Evolutionary conservation across 2,888 invertebrate genomes (phyloP).

Genomic region (Xanthia togata): DNA sequence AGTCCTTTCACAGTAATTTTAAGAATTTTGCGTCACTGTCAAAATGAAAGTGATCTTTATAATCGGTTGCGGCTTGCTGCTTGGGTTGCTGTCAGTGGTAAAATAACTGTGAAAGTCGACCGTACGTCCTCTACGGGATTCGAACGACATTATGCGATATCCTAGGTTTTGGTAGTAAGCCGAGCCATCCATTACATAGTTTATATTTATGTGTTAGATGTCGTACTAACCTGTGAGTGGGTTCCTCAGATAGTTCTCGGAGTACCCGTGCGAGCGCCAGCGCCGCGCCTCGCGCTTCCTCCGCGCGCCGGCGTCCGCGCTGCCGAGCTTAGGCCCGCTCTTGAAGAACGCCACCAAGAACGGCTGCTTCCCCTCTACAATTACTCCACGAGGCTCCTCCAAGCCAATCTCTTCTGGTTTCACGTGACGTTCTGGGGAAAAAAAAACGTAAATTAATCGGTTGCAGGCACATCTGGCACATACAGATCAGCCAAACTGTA

Average conservation of each 20-base stretch:
- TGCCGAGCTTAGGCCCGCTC: constrained; percentile 89
- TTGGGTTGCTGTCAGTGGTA: background rate
- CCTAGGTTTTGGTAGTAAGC: background rate
- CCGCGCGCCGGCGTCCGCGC: constrained; percentile 90
- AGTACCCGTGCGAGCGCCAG: constrained; percentile 88
- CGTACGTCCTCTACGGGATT: background rate
- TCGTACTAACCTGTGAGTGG: constrained; percentile 86
- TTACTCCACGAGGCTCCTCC: constrained; percentile 92
- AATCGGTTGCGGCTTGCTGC: background rate
- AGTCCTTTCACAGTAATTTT: too few relatives aligned
- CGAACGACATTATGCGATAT: background rate
- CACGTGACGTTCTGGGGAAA: constrained; percentile 92
- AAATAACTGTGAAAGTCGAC: background rate
- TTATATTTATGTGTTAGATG: background rate
- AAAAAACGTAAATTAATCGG: background rate
- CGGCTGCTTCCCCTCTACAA: constrained; percentile 94
- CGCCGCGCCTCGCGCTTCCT: constrained; percentile 91
- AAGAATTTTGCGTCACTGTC: too few relatives aligned
- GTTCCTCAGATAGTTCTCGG: constrained; percentile 89
- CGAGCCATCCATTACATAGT: background rate
- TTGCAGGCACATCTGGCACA: background rate
- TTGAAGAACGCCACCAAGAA: constrained; percentile 98
- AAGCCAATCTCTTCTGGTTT: constrained; percentile 96
- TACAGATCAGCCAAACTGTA: background rate
- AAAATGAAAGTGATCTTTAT: too few relatives aligned